Evolutionary conservation across 2,113 vertebrate species (phyloP), one percentile per base, ranked within the genome.

Genomic region (Hydrolagus affinis): DNA sequence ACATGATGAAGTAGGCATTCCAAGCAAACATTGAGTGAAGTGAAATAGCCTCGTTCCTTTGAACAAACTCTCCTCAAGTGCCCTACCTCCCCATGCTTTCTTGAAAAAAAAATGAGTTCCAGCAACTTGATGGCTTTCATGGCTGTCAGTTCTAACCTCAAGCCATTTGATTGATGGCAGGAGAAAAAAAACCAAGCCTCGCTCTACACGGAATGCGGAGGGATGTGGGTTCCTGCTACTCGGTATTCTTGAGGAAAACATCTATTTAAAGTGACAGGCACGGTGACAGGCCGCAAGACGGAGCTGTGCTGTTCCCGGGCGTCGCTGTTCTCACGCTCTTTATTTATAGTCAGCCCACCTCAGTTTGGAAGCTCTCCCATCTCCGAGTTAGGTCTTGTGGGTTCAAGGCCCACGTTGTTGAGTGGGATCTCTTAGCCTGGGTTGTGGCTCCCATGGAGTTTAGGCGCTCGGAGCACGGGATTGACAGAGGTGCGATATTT

Each of bases 191-290:
- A 44, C 44, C 78, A 66, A 62, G 28, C 66, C 78, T 83, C 62
- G 21, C 74, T 80, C 76, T 19, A 28, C 21, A 28, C 60, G 32
- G 19, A 66, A 32, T 10, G 25, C 66, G 25, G 66, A 12, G 78
- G 78, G 78, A 83, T 83, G 78, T 66, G 78, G 78, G 23, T 83
- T 83, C 11, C 60, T 83, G 62, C 14, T 83, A 66, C 78, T 83
- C 21, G 60, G 78, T 83, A 83, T 83, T 83, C 28, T 28, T 32
- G 7, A 83, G 78, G 62, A 83, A 83, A 66, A 21, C 78, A 83
- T 83, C 78, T 8, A 83, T 83, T n/a, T 83, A 83, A 83, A 83
- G 19, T 83, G 78, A 83, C 78, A 83, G 66, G 78, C 60, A 83
- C 25, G 19, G 32, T 0, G 0, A 15, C 15, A 83, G 78, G 60